Conservation (phyloP, 2,113 vertebrate species). For the Cricetomys ansorgei region DNA sequence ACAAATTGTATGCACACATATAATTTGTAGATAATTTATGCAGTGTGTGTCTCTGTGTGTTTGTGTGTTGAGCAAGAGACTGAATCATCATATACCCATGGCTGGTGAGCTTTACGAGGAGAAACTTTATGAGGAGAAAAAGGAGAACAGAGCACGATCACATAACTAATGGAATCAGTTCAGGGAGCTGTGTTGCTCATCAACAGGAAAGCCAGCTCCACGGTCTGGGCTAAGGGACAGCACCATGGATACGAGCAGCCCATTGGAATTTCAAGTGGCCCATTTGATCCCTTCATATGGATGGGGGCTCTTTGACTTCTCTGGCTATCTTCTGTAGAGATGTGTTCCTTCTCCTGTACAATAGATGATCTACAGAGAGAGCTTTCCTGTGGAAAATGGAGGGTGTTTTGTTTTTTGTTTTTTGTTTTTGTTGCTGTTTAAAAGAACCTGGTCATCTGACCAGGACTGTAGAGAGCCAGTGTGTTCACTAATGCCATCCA, state of each 20-base stretch:
- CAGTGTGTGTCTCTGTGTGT: neutral
- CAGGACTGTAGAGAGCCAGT: neutral
- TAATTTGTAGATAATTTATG: neutral
- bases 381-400: neutral
- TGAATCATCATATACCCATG: neutral
- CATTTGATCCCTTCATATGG: neutral
- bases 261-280: neutral
- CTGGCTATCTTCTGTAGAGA: neutral
- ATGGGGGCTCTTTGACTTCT: neutral
- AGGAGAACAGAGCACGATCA: neutral
- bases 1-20: neutral
- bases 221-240: neutral
- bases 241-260: neutral
- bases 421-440: no score
- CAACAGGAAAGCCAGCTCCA: neutral
- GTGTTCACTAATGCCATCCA: neutral
- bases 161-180: neutral
- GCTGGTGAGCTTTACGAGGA: neutral
- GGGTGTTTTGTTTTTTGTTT: no score
- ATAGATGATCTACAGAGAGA: neutral
- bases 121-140: neutral
- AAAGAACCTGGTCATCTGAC: neutral
- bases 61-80: neutral
- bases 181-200: neutral
- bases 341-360: rapidly evolving